These are phyloP conservation scores for Alligator sinensis DNA, from an alignment of 2,113 vertebrate species.

Conservation along the genomic window DNA sequence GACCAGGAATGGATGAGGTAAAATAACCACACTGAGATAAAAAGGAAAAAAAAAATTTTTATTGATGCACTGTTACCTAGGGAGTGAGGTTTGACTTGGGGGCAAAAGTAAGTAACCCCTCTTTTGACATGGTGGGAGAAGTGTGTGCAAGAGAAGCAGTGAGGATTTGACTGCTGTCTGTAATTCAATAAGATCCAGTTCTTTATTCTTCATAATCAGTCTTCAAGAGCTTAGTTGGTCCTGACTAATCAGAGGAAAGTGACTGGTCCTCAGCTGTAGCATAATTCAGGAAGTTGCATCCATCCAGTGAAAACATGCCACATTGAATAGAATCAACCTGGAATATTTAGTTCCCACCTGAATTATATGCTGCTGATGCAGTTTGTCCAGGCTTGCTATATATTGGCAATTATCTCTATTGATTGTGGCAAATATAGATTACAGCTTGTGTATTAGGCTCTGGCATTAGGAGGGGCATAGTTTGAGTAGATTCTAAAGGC, in stretches of 20 bases:
- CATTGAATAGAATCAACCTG: neutral
- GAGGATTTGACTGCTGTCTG: neutral
- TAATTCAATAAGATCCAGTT: neutral
- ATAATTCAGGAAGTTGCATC: neutral
- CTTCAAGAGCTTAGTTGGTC: neutral
- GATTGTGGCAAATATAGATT: neutral
- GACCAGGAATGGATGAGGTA: conserved; percentile 97
- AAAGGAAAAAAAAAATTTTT: neutral
- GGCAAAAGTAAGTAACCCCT: neutral
- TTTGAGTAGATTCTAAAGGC: neutral
- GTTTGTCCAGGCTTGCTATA: neutral
- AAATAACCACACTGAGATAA: neutral
- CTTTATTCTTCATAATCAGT: neutral
- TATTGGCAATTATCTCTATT: neutral
- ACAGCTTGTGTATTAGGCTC: neutral
- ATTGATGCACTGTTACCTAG: neutral
- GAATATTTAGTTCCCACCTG: neutral
- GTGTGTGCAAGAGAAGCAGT: neutral
- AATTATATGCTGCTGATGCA: neutral
- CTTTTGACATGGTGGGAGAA: too few species aligned
- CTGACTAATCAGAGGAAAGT: neutral
- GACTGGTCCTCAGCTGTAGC: neutral
- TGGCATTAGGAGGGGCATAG: neutral
- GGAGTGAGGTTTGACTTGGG: neutral
- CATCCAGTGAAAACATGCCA: neutral